A percentile compares a stretch with the other conserved stretches of the same genome.
phyloP scores from a whole-genome alignment of 2,113 vertebrate genomes.

The Melospiza georgiana region DNA sequence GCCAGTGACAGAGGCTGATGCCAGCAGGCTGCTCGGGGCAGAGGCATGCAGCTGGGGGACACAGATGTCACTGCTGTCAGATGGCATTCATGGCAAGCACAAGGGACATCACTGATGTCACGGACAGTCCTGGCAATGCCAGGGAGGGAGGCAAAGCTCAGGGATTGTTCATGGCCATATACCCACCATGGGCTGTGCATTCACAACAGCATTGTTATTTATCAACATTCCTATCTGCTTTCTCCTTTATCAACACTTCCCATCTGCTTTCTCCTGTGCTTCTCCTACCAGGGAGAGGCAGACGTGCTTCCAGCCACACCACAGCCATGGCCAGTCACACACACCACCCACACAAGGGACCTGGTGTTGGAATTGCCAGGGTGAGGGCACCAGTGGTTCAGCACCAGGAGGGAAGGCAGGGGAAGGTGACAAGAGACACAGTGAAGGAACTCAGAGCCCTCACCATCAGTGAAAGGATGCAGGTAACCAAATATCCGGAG shows the following conservation, averaged over 20 bases:
- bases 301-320: neutral
- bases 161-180: rapidly evolving
- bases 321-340: rapidly evolving
- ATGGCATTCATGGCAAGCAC: neutral
- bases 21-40: neutral
- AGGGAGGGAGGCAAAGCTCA: neutral
- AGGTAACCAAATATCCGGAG: constrained; percentile 94
- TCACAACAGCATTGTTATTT: neutral
- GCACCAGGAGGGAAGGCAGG: constrained; percentile 58
- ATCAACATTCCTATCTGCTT: neutral
- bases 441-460: neutral
- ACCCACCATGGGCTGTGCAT: rapidly evolving
- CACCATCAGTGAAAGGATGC: constrained; percentile 86
- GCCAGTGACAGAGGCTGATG: neutral
- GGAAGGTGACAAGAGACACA: rapidly evolving
- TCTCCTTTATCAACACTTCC: neutral
- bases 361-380: rapidly evolving
- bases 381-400: neutral
- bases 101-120: neutral
- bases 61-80: constrained; percentile 34
- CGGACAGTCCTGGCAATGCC: rapidly evolving
- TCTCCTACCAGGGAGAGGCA: neutral
- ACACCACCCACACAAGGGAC: rapidly evolving
- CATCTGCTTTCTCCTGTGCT: neutral
- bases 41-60: neutral